These are phyloP conservation scores for Noctua fimbriata DNA, from an alignment of 2,888 invertebrate genomes.

Conservation along the genomic window DNA sequence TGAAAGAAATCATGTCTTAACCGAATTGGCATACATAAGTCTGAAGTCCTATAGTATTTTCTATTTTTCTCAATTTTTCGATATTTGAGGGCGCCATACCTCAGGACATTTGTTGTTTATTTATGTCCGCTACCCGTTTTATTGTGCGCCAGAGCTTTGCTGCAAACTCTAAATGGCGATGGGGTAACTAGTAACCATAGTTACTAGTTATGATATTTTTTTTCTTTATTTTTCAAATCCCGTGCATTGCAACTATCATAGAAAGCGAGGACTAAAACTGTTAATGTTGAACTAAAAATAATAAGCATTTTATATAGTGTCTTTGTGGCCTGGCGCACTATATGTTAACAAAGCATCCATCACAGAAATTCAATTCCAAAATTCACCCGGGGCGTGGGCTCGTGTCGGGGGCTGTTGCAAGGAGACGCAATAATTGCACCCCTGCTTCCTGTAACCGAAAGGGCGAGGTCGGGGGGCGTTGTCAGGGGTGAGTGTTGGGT, in stretches of 20 bases:
- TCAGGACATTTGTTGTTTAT: neutral
- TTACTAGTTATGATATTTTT: no score
- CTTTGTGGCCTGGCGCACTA: neutral
- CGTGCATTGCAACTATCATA: neutral
- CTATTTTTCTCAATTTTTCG: neutral
- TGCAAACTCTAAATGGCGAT: neutral
- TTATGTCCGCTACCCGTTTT: neutral
- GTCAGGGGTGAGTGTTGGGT: constrained; percentile 34
- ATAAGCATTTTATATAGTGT: neutral
- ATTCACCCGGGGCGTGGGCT: constrained; percentile 1
- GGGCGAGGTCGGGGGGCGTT: constrained; percentile 36
- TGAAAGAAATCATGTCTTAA: neutral
- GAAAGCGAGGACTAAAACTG: neutral
- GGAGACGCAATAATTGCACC: constrained; percentile 46
- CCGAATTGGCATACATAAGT: neutral
- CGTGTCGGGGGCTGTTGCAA: neutral
- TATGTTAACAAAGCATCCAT: constrained; percentile 5
- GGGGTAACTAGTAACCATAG: neutral
- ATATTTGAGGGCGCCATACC: no score
- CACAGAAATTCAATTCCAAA: neutral
- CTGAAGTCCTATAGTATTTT: neutral
- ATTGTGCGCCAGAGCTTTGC: neutral
- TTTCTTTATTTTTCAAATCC: no score
- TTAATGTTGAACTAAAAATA: neutral
- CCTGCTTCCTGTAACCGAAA: constrained; percentile 16